Conservation (phyloP, 1,140 invertebrate genomes). For the Eurytemora carolleeae region DNA sequence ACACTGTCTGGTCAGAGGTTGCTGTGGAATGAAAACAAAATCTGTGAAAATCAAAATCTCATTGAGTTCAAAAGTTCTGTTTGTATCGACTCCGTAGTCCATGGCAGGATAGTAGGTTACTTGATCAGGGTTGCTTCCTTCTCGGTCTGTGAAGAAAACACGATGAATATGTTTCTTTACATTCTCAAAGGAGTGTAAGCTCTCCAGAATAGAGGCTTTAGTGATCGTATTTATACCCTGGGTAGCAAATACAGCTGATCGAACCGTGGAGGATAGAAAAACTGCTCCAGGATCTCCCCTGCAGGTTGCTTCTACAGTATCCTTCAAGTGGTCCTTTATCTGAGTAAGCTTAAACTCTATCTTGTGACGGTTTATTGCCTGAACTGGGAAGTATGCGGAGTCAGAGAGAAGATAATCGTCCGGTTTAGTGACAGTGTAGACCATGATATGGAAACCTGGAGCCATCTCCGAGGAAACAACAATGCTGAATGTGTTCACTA, state of each 20-base stretch:
- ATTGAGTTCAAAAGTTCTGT: slow-evolving; percentile 25
- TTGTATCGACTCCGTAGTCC: slow-evolving; percentile 26
- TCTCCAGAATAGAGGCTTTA: slow-evolving; percentile 23
- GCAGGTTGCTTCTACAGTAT: slow-evolving; percentile 25
- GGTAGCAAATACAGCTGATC: slow-evolving; percentile 23
- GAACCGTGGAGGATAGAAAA: slow-evolving; percentile 24
- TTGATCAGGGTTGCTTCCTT: slow-evolving; percentile 24
- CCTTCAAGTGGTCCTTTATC: slow-evolving; percentile 26
- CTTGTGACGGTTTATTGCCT: slow-evolving; percentile 26
- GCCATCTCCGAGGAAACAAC: slow-evolving; percentile 34
- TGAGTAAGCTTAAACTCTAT: slow-evolving; percentile 25
- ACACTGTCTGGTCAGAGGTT: slow-evolving; percentile 18
- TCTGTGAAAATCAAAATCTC: slow-evolving; percentile 29
- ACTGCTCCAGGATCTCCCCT: slow-evolving; percentile 25
- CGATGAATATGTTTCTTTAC: slow-evolving; percentile 19
- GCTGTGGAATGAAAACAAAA: slow-evolving; percentile 5
- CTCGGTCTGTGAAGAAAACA: slow-evolving; percentile 22
- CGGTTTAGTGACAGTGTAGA: slow-evolving; percentile 29
- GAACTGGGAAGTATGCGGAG: slow-evolving; percentile 35
- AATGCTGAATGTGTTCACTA: slow-evolving; percentile 27
- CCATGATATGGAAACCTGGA: slow-evolving; percentile 35
- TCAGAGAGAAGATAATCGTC: slow-evolving; percentile 34
- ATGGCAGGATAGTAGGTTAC: slow-evolving; percentile 25
- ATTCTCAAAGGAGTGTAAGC: slow-evolving; percentile 25
- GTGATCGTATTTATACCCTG: slow-evolving; percentile 29